These are phyloP conservation scores for Odontocolon sp. DNA, from an alignment of 2,888 invertebrate species.

Conservation along the genomic window DNA sequence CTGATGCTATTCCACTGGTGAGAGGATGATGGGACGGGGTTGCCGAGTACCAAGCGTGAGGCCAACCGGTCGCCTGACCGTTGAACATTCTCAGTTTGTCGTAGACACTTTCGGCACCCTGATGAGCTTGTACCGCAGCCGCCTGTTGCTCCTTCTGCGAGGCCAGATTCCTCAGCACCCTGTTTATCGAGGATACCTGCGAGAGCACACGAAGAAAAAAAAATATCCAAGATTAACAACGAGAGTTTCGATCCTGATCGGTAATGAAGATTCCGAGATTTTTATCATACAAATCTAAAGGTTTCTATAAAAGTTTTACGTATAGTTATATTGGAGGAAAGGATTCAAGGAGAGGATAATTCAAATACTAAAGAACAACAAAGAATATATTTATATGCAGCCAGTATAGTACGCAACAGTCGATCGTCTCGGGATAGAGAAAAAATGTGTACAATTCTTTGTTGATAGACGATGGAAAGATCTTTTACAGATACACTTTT, in stretches of 20 bases:
- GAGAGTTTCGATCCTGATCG: conserved; percentile 9
- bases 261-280: conserved; percentile 7
- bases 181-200: conserved; percentile 98
- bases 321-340: conserved; percentile 8
- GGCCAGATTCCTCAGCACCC: conserved; percentile 97
- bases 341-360: neutral
- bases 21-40: conserved; percentile 87
- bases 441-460: neutral
- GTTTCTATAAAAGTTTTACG: conserved; percentile 7
- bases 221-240: conserved; percentile 36
- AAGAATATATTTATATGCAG: conserved; percentile 52
- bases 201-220: conserved; percentile 67
- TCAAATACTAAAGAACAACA: neutral
- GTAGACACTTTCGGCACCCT: conserved; percentile 92
- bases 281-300: neutral
- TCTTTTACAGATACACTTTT: conserved; percentile 44
- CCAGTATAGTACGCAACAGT: neutral
- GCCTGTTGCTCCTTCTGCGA: conserved; percentile 97
- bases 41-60: conserved; percentile 94
- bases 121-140: conserved; percentile 84
- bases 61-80: conserved; percentile 90
- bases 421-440: conserved; percentile 4
- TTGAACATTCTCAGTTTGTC: conserved; percentile 98
- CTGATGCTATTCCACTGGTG: conserved; percentile 76
- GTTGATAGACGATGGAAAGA: conserved; percentile 24